phyloP scores from a whole-genome alignment of 2,888 invertebrate species.

The Tanytarsus gracilentus region DNA sequence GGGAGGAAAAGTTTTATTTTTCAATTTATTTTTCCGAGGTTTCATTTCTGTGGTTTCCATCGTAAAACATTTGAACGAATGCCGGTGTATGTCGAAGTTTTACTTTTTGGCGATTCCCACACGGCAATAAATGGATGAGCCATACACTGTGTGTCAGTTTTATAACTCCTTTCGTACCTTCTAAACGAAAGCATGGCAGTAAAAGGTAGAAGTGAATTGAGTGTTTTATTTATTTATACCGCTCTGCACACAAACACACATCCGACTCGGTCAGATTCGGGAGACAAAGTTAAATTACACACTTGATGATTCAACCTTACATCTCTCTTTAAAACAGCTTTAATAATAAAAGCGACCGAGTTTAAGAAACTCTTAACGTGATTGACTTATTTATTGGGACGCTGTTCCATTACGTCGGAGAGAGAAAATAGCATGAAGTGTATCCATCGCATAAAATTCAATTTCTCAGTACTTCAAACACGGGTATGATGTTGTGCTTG shows the following conservation, averaged over 20 bases:
- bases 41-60: background rate
- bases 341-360: background rate
- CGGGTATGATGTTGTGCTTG: too few relatives aligned
- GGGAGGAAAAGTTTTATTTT: background rate
- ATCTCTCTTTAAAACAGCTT: constrained; percentile 2
- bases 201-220: background rate
- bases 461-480: too few relatives aligned
- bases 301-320: background rate
- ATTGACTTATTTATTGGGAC: constrained; percentile 25
- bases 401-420: background rate
- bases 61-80: background rate
- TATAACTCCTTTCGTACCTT: constrained; percentile 10
- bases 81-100: too few relatives aligned
- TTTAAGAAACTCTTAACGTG: background rate
- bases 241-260: background rate
- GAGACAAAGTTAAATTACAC: constrained; percentile 6
- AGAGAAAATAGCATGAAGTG: too few relatives aligned
- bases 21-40: too few relatives aligned
- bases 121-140: constrained; percentile 15
- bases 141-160: constrained; percentile 14
- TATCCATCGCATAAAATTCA: constrained; percentile 1
- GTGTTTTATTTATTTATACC: constrained; percentile 21
- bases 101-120: background rate
- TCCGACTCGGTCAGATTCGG: background rate
- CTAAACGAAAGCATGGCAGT: too few relatives aligned